Percentiles rank a stretch among this genome's conserved stretches.
Conservation (phyloP, 2,797 vertebrate genomes). For the Eremophila alpestris region DNA sequence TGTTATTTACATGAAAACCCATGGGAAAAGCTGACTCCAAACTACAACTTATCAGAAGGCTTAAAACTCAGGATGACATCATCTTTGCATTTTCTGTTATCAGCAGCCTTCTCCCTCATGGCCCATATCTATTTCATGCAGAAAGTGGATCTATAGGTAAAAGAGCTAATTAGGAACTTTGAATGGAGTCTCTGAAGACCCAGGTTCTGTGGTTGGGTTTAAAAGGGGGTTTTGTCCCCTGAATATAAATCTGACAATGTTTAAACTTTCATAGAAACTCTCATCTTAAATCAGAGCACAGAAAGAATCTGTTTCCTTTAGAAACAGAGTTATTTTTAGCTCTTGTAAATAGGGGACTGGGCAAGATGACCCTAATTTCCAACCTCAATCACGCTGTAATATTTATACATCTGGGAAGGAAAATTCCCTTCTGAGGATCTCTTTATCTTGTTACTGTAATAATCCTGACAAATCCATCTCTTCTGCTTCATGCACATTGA, state of each 20-base stretch:
- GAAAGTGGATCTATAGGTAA: constrained; percentile 36
- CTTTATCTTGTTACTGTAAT: background rate
- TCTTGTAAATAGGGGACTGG: background rate
- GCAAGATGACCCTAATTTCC: background rate
- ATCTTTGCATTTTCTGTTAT: background rate
- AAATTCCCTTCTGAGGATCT: background rate
- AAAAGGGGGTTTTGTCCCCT: background rate
- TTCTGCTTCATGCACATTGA: background rate
- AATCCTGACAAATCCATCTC: background rate
- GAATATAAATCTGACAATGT: constrained; percentile 12
- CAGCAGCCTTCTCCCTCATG: constrained; percentile 22
- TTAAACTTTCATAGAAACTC: background rate
- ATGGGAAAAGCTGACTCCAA: no score
- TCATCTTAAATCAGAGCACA: background rate
- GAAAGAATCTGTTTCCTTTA: background rate
- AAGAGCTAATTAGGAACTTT: constrained; percentile 46
- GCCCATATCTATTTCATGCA: constrained; percentile 21
- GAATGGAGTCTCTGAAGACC: constrained; percentile 17
- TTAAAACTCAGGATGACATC: no score
- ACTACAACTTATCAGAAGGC: no score
- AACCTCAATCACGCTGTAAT: background rate
- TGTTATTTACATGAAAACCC: no score
- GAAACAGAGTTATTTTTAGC: background rate
- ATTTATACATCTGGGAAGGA: background rate
- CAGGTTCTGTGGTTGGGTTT: background rate